Evolutionary conservation across 2,888 invertebrate genomes (phyloP), one percentile per base, ranked within the genome.

Genomic region (Limnephilus auricula): DNA sequence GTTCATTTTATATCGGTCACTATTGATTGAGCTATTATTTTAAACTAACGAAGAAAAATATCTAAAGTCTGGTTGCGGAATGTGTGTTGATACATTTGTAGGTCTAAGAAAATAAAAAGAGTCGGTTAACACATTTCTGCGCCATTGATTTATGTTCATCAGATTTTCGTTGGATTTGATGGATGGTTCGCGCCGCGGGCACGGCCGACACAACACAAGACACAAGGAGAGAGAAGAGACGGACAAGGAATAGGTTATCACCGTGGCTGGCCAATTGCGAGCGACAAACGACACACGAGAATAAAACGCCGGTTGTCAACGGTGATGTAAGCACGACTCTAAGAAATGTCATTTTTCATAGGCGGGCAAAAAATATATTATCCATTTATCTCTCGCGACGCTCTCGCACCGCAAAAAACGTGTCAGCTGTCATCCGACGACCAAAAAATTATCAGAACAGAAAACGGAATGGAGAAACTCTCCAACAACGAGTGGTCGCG

Each of bases 61-160:
- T 79, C 79, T 79, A 40, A 37, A 79, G 89, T 89, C 79, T 0
- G 40, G 30, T 12, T 37, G 10, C 34, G 85, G 34, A 84, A 37
- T 37, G 37, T 37, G 40, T 10, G 30, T 40, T 30, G 30, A 45
- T 30, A 85, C 30, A n/a, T 85, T 18, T 85, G 37, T 40, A 25
- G n/a, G 40, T 37, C 9, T 25, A 37, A 37, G 2, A 32, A 37
- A 31, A 31, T 12, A n/a, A 32, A 6, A 32, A 65, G 34, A 50
- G 78, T 65, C 50, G 13, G 87, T 34, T 87, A 32, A 87, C 79
- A 40, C 40, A 65, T 65, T 65, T 87, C n/a, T 79, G 34, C 40
- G 92, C 88, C 92, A 92, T 93, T 93, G 93, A 93, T 93, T 92
- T 93, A 93, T 93, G 93, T 93, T 92, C 93, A 89, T 93, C 93